phyloP scores from a whole-genome alignment of 2,888 invertebrate genomes.

The Drosophila nigricruria region DNA sequence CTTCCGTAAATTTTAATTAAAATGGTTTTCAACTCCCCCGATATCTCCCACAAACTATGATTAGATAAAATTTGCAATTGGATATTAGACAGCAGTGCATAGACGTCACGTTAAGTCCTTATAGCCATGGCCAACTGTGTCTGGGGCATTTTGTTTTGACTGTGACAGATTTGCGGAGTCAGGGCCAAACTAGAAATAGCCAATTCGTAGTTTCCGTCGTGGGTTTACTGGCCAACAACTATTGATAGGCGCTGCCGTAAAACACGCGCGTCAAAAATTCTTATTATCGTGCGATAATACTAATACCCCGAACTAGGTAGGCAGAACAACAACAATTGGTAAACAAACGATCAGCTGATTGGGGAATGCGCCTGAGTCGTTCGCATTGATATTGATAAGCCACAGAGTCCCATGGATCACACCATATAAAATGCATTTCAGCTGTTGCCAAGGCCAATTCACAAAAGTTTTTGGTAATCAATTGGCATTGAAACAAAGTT shows the following conservation, averaged over 20 bases:
- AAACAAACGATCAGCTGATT: slow-evolving; percentile 34
- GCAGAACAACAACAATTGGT: not conserved
- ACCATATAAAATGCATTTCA: slow-evolving; percentile 23
- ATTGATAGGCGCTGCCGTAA: not conserved
- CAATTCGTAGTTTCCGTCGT: slow-evolving; percentile 16
- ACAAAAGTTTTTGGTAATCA: not conserved
- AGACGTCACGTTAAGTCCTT: not conserved
- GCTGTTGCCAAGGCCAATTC: slow-evolving; percentile 27
- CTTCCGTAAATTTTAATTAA: not conserved
- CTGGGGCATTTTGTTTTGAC: slow-evolving; percentile 3
- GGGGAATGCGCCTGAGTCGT: slow-evolving; percentile 4
- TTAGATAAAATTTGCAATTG: not conserved
- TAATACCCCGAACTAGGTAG: not conserved
- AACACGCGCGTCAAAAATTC: slow-evolving; percentile 9
- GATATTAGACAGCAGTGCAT: not conserved
- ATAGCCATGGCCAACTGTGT: slow-evolving; percentile 11
- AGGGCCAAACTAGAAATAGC: slow-evolving; percentile 22
- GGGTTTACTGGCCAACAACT: not conserved
- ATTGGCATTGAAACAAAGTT: not conserved
- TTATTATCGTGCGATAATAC: slow-evolving; percentile 13
- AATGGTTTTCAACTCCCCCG: too few species aligned
- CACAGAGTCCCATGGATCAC: slow-evolving; percentile 8
- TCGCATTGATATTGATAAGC: slow-evolving; percentile 16
- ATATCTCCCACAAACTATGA: not conserved
- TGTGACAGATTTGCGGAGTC: slow-evolving; percentile 26